These are phyloP conservation scores for Decapterus maruadsi DNA, from an alignment of 2,797 vertebrate species.

Conservation along the genomic window DNA sequence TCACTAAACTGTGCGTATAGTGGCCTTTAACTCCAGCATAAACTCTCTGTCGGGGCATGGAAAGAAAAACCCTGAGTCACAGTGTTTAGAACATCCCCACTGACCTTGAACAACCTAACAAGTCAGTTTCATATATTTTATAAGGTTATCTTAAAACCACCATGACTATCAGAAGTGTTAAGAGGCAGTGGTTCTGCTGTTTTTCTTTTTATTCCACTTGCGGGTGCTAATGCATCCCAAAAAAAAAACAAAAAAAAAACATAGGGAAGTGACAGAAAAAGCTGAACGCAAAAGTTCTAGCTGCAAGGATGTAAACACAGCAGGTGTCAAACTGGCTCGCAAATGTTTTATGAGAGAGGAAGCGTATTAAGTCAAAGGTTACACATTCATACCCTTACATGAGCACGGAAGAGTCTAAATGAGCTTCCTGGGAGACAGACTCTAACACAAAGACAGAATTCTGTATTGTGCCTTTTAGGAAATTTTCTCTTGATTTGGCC, in stretches of 20 bases:
- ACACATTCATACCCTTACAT: neutral
- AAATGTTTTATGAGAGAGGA: neutral
- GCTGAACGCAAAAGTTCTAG: too few species aligned
- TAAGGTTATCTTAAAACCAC: constrained; percentile 6
- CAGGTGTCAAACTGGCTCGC: neutral
- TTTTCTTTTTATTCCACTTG: neutral
- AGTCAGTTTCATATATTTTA: neutral
- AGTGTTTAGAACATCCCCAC: constrained; percentile 27
- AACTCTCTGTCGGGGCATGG: constrained; percentile 38
- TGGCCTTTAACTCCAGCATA: constrained; percentile 27
- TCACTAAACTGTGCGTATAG: constrained; percentile 54
- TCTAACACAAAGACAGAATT: neutral
- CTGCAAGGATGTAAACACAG: neutral
- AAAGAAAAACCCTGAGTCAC: constrained; percentile 24
- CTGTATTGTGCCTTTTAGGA: neutral
- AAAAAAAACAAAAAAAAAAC: neutral
- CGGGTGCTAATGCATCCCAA: neutral
- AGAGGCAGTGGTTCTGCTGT: neutral
- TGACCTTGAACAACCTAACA: neutral
- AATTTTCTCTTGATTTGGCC: neutral
- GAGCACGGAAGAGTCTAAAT: neutral
- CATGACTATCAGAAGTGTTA: neutral
- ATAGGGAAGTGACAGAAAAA: neutral
- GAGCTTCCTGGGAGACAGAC: neutral
- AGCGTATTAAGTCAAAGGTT: neutral